Conservation (phyloP, 2,113 vertebrate genomes). For the Psephotus haematonotus region DNA sequence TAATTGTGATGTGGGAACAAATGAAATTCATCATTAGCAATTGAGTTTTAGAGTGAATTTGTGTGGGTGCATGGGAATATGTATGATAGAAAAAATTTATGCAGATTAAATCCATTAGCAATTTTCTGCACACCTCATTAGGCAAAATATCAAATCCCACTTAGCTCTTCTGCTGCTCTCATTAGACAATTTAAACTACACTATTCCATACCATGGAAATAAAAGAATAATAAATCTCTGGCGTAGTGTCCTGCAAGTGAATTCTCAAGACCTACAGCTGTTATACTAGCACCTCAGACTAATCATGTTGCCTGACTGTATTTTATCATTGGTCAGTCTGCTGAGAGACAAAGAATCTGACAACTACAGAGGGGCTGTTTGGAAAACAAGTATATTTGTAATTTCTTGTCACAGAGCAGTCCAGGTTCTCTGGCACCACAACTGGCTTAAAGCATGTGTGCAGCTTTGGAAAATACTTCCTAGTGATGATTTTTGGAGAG, state of each 20-base stretch:
- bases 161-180: slow-evolving; percentile 1
- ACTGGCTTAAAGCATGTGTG: background rate
- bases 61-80: background rate
- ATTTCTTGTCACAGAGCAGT: background rate
- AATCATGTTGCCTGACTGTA: background rate
- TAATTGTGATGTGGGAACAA: slow-evolving; percentile 8
- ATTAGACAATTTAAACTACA: background rate
- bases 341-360: background rate
- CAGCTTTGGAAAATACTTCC: background rate
- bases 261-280: background rate
- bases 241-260: background rate
- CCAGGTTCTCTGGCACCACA: accelerated
- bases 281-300: background rate
- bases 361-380: background rate
- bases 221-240: background rate
- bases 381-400: background rate
- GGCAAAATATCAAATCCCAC: slow-evolving; percentile 27
- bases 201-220: background rate
- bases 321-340: background rate
- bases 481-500: background rate
- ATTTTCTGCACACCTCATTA: slow-evolving; percentile 46
- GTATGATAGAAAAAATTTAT: slow-evolving; percentile 27
- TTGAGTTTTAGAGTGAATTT: background rate
- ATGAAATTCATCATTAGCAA: slow-evolving; percentile 42
- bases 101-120: slow-evolving; percentile 48